Conservation (phyloP, 2,888 invertebrate species). For the Pimpla rufipes region DNA sequence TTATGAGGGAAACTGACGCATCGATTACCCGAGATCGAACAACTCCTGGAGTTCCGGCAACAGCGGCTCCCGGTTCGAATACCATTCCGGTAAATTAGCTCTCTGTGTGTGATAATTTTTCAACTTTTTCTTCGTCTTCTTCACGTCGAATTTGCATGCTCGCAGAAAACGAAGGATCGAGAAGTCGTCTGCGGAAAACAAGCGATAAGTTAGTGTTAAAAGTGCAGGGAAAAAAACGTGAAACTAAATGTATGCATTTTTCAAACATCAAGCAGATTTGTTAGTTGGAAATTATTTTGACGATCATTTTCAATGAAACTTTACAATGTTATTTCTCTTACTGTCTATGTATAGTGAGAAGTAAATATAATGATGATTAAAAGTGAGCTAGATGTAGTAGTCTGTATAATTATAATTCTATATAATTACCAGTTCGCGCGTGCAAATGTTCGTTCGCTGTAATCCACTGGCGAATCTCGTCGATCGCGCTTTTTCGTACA, state of each 20-base stretch:
- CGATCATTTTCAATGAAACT: too few species aligned
- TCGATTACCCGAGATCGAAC: constrained; percentile 86
- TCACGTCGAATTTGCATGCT: constrained; percentile 88
- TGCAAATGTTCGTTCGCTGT: constrained; percentile 81
- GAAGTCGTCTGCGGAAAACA: constrained; percentile 83
- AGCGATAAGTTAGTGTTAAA: too few species aligned
- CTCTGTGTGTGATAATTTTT: constrained; percentile 87
- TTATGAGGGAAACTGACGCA: neutral
- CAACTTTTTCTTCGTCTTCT: constrained; percentile 87
- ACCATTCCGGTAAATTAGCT: constrained; percentile 88
- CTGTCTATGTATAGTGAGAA: neutral
- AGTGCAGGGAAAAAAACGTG: too few species aligned
- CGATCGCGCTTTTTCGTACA: constrained; percentile 79
- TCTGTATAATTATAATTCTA: too few species aligned
- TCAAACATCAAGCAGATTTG: constrained; percentile 7
- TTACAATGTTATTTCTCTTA: neutral
- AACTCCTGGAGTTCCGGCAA: constrained; percentile 87
- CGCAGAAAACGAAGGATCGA: constrained; percentile 87
- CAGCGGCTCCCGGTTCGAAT: constrained; percentile 87
- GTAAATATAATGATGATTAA: too few species aligned
- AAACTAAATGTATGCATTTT: neutral
- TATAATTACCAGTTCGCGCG: constrained; percentile 81
- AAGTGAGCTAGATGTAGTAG: too few species aligned
- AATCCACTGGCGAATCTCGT: constrained; percentile 84
- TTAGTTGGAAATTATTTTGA: neutral